Percentiles rank a stretch among this genome's conserved stretches.
Evolutionary conservation across 1,140 invertebrate genomes (phyloP).

Genomic region (Zaprionus ghesquierei): DNA sequence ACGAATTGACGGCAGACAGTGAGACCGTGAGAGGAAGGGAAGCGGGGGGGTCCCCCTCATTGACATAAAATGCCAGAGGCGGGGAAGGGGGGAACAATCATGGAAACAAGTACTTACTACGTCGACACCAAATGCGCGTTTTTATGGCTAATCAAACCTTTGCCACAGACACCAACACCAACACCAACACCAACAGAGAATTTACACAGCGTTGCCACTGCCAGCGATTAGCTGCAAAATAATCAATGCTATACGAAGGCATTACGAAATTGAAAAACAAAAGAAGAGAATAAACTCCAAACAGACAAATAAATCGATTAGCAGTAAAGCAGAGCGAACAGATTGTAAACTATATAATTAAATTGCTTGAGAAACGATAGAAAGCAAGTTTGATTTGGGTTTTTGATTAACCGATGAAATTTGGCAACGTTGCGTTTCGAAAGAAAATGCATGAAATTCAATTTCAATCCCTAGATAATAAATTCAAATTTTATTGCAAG

Average conservation of each 20-base stretch:
- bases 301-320: not conserved
- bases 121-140: slow-evolving; percentile 55
- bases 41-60: not conserved
- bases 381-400: too few relatives aligned
- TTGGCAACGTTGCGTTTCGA: too few relatives aligned
- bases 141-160: slow-evolving; percentile 79
- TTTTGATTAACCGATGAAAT: too few relatives aligned
- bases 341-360: too few relatives aligned
- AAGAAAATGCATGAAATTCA: too few relatives aligned
- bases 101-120: slow-evolving; percentile 60
- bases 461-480: too few relatives aligned
- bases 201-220: slow-evolving; percentile 10
- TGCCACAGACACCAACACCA: slow-evolving; percentile 31
- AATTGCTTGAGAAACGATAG: too few relatives aligned
- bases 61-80: slow-evolving; percentile 39
- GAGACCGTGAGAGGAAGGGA: not conserved
- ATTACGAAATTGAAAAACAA: not conserved
- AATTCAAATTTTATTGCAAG: too few relatives aligned
- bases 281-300: not conserved
- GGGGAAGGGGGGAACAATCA: slow-evolving; percentile 42
- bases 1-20: not conserved
- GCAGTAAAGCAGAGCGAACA: not conserved
- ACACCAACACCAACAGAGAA: too few relatives aligned
- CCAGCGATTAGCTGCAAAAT: not conserved
- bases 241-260: not conserved